Conservation (phyloP, 2,888 invertebrate species). For the Protophormia terraenovae region DNA sequence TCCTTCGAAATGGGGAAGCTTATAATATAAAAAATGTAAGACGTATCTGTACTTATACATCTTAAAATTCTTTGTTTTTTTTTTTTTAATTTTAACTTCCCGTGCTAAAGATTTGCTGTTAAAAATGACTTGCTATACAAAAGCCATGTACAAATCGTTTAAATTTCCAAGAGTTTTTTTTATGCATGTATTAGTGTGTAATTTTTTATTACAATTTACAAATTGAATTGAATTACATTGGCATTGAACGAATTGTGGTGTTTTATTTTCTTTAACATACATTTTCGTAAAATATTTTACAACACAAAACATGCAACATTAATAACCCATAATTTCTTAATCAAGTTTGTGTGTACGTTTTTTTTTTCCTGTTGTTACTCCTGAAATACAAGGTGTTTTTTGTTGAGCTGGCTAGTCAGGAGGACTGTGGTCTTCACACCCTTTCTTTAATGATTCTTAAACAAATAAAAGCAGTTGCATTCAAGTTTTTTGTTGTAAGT, state of each 20-base stretch:
- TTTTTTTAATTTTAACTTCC: background rate
- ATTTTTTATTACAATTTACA: slow-evolving; percentile 5
- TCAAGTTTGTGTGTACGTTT: slow-evolving; percentile 20
- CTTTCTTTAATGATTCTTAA: slow-evolving; percentile 15
- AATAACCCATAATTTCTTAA: slow-evolving; percentile 62
- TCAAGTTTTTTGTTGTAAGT: too few species aligned
- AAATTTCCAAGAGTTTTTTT: background rate
- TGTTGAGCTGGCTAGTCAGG: background rate
- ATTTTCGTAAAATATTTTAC: slow-evolving; percentile 8
- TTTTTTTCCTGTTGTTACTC: background rate
- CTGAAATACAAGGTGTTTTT: slow-evolving; percentile 10
- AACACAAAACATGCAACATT: slow-evolving; percentile 55
- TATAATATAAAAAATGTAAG: too few species aligned
- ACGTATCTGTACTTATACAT: too few species aligned
- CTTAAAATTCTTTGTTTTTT: background rate
- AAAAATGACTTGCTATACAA: background rate
- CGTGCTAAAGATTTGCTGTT: background rate
- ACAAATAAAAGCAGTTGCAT: background rate
- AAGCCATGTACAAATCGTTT: slow-evolving; percentile 38
- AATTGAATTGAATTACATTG: slow-evolving; percentile 43
- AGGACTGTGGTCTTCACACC: background rate
- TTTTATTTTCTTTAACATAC: background rate
- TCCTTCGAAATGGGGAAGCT: too few species aligned
- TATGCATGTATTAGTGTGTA: background rate
- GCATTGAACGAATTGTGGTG: slow-evolving; percentile 37